Percentiles rank a stretch among this genome's conserved stretches.
Conservation (phyloP, 1,140 invertebrate genomes). For the Brachionus angularis region DNA sequence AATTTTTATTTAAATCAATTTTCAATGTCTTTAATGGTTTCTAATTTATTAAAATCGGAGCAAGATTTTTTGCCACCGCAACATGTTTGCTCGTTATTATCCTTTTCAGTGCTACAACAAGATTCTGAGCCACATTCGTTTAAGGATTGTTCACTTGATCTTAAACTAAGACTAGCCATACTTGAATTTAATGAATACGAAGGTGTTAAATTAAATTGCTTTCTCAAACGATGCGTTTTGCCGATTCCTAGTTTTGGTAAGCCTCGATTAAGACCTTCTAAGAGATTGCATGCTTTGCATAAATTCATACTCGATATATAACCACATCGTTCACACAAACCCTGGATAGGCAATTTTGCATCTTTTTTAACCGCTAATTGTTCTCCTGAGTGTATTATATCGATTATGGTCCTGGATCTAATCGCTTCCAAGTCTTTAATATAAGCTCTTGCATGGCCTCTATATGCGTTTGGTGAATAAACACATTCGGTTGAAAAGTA, state of each 20-base stretch:
- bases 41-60: too few relatives aligned
- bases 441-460: conserved; percentile 83
- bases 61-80: not conserved
- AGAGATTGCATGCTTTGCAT: conserved; percentile 91
- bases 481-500: conserved; percentile 99
- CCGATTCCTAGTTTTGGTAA: conserved; percentile 64
- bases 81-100: not conserved
- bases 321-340: conserved; percentile 74
- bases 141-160: conserved; percentile 7
- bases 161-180: conserved; percentile 17
- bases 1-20: too few relatives aligned
- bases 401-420: conserved; percentile 81
- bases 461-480: conserved; percentile 95
- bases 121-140: not conserved
- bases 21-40: too few relatives aligned
- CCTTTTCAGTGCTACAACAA: not conserved
- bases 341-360: conserved; percentile 73
- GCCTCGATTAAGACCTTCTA: conserved; percentile 91
- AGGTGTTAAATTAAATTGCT: conserved; percentile 32
- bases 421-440: conserved; percentile 94
- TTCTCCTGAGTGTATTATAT: conserved; percentile 45
- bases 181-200: conserved; percentile 41
- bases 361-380: conserved; percentile 66
- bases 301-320: conserved; percentile 91
- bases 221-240: conserved; percentile 36